phyloP scores from a whole-genome alignment of 1,140 invertebrate genomes.

The Teleopsis dalmanni region DNA sequence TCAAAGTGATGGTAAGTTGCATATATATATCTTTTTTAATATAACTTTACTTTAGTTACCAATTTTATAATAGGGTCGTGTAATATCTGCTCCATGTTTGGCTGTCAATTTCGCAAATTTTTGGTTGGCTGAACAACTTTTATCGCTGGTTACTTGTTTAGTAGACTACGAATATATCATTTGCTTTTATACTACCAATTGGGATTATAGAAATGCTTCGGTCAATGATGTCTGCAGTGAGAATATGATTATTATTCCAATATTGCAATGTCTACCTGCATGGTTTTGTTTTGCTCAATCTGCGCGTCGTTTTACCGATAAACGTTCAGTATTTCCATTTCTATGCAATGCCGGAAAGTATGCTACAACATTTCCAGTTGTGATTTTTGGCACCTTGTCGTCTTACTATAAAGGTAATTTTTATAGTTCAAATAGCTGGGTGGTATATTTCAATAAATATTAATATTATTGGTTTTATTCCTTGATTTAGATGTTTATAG shows the following conservation, averaged over 20 bases:
- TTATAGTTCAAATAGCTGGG: no score
- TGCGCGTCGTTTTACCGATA: constrained; percentile 63
- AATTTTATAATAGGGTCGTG: constrained; percentile 52
- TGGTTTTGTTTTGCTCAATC: constrained; percentile 87
- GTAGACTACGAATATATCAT: constrained; percentile 74
- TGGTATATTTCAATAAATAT: no score
- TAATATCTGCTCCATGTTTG: constrained; percentile 73
- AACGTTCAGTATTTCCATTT: constrained; percentile 57
- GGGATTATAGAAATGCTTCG: constrained; percentile 43
- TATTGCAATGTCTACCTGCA: constrained; percentile 71
- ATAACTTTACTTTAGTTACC: no score
- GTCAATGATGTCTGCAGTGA: constrained; percentile 25
- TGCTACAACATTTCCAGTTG: constrained; percentile 70
- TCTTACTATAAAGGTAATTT: no score
- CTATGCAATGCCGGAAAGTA: constrained; percentile 77
- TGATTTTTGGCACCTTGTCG: constrained; percentile 50
- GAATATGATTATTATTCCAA: constrained; percentile 39
- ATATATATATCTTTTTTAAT: constrained; percentile 4
- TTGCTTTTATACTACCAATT: constrained; percentile 53
- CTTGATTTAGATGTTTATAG: constrained; percentile 49
- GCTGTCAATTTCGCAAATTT: constrained; percentile 86
- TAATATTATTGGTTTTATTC: neutral
- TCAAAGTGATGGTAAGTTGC: constrained; percentile 43
- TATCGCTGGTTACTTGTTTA: constrained; percentile 68
- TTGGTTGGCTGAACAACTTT: constrained; percentile 89